Evolutionary conservation across 2,113 vertebrate genomes (phyloP).

Genomic region (Rhynchomys soricoides): DNA sequence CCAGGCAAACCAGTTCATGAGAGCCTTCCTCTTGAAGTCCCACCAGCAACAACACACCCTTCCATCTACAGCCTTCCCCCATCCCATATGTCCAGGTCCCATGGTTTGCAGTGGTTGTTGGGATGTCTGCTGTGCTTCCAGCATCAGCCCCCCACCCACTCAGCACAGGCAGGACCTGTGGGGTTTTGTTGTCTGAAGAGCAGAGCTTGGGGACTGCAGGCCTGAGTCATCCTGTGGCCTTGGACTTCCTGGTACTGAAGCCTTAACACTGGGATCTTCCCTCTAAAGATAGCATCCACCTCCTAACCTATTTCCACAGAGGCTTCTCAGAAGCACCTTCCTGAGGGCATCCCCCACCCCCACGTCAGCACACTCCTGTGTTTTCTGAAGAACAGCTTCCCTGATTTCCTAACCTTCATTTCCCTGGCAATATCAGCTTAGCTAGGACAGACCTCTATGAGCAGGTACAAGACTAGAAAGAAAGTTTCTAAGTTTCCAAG

Average conservation of each 20-base stretch:
- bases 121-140: conserved; percentile 22
- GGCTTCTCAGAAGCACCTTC: not conserved
- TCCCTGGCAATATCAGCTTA: not conserved
- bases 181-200: not conserved
- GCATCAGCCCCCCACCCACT: conserved; percentile 33
- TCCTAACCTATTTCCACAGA: not conserved
- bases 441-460: not conserved
- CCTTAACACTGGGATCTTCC: not conserved
- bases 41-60: not conserved
- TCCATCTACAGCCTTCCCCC: not conserved
- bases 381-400: conserved; percentile 10
- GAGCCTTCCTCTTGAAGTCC: not conserved
- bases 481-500: not conserved
- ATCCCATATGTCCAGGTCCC: not conserved
- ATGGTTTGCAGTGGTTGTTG: not conserved
- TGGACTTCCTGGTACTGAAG: not conserved
- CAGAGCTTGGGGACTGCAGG: conserved; percentile 26
- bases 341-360: not conserved
- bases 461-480: not conserved
- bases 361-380: not conserved
- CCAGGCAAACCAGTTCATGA: conserved; percentile 38
- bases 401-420: not conserved
- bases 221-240: conserved; percentile 16
- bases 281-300: conserved; percentile 3
- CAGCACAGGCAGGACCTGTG: not conserved